phyloP scores from a whole-genome alignment of 1,140 invertebrate genomes.

The Olivierus martensii region DNA sequence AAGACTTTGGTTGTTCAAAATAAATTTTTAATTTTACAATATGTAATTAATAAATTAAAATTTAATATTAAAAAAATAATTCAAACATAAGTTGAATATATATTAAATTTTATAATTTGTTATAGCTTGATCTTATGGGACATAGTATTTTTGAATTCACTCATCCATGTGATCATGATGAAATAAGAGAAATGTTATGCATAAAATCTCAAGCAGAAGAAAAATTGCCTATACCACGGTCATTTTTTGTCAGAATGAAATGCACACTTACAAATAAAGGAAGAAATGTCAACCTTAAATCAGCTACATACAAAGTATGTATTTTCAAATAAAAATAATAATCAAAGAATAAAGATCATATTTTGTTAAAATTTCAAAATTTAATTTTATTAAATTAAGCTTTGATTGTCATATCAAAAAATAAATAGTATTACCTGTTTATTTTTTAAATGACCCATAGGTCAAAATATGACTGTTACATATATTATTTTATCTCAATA shows the following conservation, averaged over 20 bases:
- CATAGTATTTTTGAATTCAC: constrained; percentile 86
- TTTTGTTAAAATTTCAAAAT: too few relatives aligned
- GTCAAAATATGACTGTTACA: too few relatives aligned
- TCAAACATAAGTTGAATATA: not conserved
- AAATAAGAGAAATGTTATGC: constrained; percentile 63
- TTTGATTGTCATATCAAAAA: too few relatives aligned
- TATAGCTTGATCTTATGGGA: constrained; percentile 80
- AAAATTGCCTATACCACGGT: constrained; percentile 29
- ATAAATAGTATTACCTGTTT: too few relatives aligned
- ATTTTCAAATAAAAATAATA: not conserved
- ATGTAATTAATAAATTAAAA: too few relatives aligned
- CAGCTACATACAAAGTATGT: constrained; percentile 76
- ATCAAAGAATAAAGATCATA: too few relatives aligned
- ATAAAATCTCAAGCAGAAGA: constrained; percentile 31
- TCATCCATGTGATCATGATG: constrained; percentile 88
- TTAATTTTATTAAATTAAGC: too few relatives aligned
- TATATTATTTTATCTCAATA: too few relatives aligned
- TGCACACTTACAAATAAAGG: constrained; percentile 83
- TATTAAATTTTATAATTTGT: constrained; percentile 4
- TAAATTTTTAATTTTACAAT: too few relatives aligned
- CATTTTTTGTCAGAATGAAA: constrained; percentile 71
- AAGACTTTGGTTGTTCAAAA: too few relatives aligned
- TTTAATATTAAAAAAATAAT: too few relatives aligned
- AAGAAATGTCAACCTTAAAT: constrained; percentile 79
- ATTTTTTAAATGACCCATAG: too few relatives aligned